These are phyloP conservation scores for Leptoteleia sp. DNA, from an alignment of 1,140 invertebrate genomes.

Conservation along the genomic window DNA sequence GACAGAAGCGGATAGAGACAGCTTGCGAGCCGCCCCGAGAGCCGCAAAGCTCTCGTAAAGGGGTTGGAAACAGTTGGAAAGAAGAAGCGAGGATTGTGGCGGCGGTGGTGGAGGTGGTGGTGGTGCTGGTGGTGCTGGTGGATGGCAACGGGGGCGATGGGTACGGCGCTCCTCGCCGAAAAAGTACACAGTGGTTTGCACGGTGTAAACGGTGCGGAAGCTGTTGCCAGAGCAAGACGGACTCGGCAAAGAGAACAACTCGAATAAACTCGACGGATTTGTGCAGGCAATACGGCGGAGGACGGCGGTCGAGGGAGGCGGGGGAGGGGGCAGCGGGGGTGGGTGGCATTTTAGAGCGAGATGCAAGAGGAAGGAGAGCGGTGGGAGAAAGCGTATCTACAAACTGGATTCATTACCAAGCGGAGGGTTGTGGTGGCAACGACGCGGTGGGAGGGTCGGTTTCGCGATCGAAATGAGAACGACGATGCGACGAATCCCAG, in stretches of 20 bases:
- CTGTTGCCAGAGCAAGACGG: slow-evolving; percentile 31
- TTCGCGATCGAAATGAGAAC: slow-evolving; percentile 65
- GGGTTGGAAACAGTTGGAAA: too few species aligned
- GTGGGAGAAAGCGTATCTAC: slow-evolving; percentile 64
- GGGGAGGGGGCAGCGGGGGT: too few species aligned
- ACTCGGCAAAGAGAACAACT: slow-evolving; percentile 50
- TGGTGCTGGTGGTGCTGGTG: too few species aligned
- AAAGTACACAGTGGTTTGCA: slow-evolving; percentile 64
- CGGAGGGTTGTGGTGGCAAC: slow-evolving; percentile 66
- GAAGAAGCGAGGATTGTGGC: slow-evolving; percentile 12
- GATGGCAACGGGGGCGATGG: too few species aligned
- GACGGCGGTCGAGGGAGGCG: too few species aligned
- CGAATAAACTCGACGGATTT: slow-evolving; percentile 57
- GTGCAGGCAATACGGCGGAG: slow-evolving; percentile 26
- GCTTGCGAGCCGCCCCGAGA: slow-evolving; percentile 25
- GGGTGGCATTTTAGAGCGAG: slow-evolving; percentile 16
- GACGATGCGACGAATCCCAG: slow-evolving; percentile 67
- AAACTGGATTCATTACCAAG: slow-evolving; percentile 68
- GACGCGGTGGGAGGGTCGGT: slow-evolving; percentile 40
- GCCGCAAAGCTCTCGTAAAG: slow-evolving; percentile 26
- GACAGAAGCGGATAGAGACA: slow-evolving; percentile 32
- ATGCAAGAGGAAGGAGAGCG: slow-evolving; percentile 27
- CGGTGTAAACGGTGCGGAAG: slow-evolving; percentile 38
- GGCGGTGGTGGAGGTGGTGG: not conserved
- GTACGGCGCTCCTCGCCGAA: slow-evolving; percentile 35